phyloP scores from a whole-genome alignment of 2,113 vertebrate species.

The Tragelaphus imberbis region DNA sequence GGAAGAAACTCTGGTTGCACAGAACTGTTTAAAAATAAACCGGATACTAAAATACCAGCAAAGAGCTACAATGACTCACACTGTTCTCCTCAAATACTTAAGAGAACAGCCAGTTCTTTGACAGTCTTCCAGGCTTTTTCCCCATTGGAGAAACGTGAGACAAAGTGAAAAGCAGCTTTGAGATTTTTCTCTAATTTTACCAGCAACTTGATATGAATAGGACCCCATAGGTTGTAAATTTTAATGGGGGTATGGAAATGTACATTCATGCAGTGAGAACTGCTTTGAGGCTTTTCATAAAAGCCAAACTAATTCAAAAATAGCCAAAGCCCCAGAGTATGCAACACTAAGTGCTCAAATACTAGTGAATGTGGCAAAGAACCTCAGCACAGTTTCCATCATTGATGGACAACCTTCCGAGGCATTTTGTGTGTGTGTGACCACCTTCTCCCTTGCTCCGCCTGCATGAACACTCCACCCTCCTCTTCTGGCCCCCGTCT shows the following conservation, averaged over 20 bases:
- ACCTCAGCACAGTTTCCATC: fast-evolving
- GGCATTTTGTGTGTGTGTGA: not conserved
- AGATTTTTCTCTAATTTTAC: not conserved
- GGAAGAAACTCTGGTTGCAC: constrained; percentile 69
- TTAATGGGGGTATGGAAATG: not conserved
- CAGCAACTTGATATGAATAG: not conserved
- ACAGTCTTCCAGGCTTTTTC: constrained; percentile 62
- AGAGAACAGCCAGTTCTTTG: constrained; percentile 69
- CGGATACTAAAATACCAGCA: constrained; percentile 74
- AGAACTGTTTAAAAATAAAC: constrained; percentile 81
- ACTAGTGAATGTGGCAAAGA: not conserved
- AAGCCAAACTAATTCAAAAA: not conserved
- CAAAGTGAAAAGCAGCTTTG: not conserved
- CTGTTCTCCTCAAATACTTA: constrained; percentile 56
- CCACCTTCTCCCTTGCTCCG: not conserved
- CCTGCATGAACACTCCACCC: no score
- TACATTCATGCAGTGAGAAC: not conserved
- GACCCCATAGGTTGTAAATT: not conserved
- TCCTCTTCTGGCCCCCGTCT: not conserved
- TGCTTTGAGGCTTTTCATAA: not conserved
- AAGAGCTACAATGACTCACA: constrained; percentile 76
- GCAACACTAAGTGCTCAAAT: not conserved
- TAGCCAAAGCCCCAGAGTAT: not conserved
- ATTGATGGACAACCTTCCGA: fast-evolving
- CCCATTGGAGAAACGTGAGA: constrained; percentile 4